Base-by-base conservation (phyloP, 2,113 vertebrate genomes). In the Ondatra zibethicus region DNA sequence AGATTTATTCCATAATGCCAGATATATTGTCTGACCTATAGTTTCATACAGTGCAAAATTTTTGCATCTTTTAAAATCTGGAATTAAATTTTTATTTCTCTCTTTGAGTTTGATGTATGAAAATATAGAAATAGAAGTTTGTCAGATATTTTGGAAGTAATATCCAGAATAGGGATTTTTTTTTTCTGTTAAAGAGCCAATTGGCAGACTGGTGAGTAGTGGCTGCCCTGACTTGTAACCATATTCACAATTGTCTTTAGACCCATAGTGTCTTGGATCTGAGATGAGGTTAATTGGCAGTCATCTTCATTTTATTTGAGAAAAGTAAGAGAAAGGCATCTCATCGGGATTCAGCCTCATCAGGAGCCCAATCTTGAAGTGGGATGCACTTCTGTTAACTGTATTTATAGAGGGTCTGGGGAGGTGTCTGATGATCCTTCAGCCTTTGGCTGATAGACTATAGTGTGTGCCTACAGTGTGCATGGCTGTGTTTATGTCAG, bases 1-100 rank as follows among this genome's bases (percentile, higher is more conserved):
- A 97, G 19, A 58, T 27, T 96, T 89, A 93, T 42, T 98, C 58
- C 86, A 96, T 95, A 84, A 55, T 95, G 86, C 97, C 96, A 97
- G 21, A 78, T 52, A 50, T 80, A 39, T 89, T 93, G 13, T 88
- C 47, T 97, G 55, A 73, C 63, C 70, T 95, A 0, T 86, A 92
- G 81, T 94, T 96, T 77, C 70, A 84, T 65, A 91, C 19, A 50
- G 27, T 85, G 6, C 89, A 61, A 94, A 72, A 89, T 68, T 84
- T 91, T 14, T 58, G 19, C 7, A 1, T 55, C 17, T 85, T 75
- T 77, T 73, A 58, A 97, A 93, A 86, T 52, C 66, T 31, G 1
- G 36, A 7, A 61, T 90, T 50, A 52, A 70, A 72, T 47, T 84
- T 42, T 84, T 33, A 21, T 55, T 82, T 86, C 12, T 50, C 91